Conservation (phyloP, 2,888 invertebrate species). For the Thymelicus lineola region DNA sequence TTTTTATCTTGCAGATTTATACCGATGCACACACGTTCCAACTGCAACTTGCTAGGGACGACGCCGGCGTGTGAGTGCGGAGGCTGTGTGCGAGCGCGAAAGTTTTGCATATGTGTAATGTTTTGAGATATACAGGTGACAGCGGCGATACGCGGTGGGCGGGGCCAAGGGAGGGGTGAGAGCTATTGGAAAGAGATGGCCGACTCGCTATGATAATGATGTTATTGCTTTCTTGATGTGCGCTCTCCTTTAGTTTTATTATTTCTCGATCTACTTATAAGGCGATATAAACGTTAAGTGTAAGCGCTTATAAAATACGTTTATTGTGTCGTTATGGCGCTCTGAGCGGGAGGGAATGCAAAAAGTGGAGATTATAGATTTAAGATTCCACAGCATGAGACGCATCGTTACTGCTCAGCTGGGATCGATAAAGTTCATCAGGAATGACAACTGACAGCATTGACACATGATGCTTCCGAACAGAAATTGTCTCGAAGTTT, state of each 20-base stretch:
- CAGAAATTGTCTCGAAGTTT: constrained; percentile 20
- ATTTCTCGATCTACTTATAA: constrained; percentile 84
- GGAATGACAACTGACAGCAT: constrained; percentile 56
- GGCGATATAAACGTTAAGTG: constrained; percentile 83
- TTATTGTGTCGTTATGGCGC: constrained; percentile 78
- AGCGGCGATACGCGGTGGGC: constrained; percentile 80
- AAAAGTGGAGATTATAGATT: constrained; percentile 79
- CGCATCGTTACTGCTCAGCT: constrained; percentile 56
- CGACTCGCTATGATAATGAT: constrained; percentile 84
- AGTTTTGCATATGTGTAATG: constrained; percentile 86
- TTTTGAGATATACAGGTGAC: constrained; percentile 85
- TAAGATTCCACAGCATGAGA: constrained; percentile 66
- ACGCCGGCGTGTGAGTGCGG: constrained; percentile 53
- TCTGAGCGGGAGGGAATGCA: constrained; percentile 65
- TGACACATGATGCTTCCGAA: constrained; percentile 47
- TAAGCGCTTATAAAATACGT: constrained; percentile 82
- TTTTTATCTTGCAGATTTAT: constrained; percentile 85
- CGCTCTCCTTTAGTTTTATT: constrained; percentile 82
- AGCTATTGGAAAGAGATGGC: constrained; percentile 84
- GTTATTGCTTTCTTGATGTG: constrained; percentile 85
- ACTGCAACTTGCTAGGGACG: constrained; percentile 43
- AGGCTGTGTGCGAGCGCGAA: constrained; percentile 70
- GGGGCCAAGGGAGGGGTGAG: constrained; percentile 79
- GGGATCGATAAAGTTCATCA: constrained; percentile 68
- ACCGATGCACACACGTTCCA: constrained; percentile 48